A percentile compares a stretch with the other conserved stretches of the same genome.
These are phyloP conservation scores for Stercorarius parasiticus DNA, from an alignment of 2,113 vertebrate genomes.

Conservation along the genomic window DNA sequence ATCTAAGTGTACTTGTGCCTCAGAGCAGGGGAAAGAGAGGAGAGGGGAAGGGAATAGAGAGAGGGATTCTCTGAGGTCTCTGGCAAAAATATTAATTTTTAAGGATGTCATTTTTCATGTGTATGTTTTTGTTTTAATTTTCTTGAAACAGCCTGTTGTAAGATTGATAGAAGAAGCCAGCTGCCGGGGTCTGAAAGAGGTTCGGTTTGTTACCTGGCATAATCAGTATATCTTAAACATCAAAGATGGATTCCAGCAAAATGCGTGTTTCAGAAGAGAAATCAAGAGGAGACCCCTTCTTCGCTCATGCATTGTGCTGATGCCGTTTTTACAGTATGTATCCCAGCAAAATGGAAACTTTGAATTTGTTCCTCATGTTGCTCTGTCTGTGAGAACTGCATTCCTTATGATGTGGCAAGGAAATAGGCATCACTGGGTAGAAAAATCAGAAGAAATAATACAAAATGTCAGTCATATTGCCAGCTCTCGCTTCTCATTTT, in stretches of 20 bases:
- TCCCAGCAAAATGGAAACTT: not conserved
- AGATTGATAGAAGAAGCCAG: constrained; percentile 93
- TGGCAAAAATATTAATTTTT: not conserved
- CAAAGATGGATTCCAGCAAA: constrained; percentile 92
- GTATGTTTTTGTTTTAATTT: not conserved
- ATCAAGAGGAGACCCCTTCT: constrained; percentile 94
- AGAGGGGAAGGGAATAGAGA: not conserved
- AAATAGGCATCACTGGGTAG: not conserved
- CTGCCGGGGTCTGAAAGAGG: constrained; percentile 90
- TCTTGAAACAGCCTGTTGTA: constrained; percentile 84
- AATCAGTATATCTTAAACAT: constrained; percentile 97
- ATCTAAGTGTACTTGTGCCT: not conserved
- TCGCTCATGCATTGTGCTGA: constrained; percentile 88
- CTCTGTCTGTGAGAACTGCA: accelerated
- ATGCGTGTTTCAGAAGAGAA: constrained; percentile 90
- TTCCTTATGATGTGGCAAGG: not conserved
- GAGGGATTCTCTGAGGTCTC: not conserved
- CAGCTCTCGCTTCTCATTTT: not conserved
- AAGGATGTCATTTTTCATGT: accelerated
- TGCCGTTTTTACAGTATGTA: constrained; percentile 91
- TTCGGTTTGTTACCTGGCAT: constrained; percentile 95
- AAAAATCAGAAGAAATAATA: constrained; percentile 8
- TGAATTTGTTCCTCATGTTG: accelerated
- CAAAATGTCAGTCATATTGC: not conserved
- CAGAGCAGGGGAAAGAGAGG: not conserved